Conservation (phyloP, 2,113 vertebrate genomes). For the Anhinga rufa region DNA sequence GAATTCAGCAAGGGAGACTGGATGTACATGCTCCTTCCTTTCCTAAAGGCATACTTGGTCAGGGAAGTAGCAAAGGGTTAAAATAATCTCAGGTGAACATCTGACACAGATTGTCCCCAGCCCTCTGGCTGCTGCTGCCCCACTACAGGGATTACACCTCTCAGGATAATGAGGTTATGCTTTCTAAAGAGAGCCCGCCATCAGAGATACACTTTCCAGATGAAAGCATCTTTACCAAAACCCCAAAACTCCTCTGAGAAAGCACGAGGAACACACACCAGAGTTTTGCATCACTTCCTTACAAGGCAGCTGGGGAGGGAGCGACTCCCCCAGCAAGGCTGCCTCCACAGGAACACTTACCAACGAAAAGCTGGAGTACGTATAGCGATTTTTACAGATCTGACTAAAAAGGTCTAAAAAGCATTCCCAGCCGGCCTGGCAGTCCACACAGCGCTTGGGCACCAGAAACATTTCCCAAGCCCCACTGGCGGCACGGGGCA, state of each 20-base stretch:
- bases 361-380: neutral
- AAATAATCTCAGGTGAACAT: neutral
- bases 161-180: neutral
- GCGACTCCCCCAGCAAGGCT: neutral
- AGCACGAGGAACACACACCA: rapidly evolving
- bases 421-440: neutral
- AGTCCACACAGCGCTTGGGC: rapidly evolving
- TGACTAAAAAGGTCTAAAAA: neutral
- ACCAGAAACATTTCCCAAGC: neutral
- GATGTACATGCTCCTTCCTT: neutral
- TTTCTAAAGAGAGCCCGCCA: neutral
- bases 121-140: neutral
- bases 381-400: neutral
- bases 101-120: neutral
- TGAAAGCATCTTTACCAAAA: neutral
- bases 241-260: neutral
- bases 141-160: neutral
- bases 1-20: neutral
- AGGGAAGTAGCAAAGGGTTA: neutral
- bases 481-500: neutral
- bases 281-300: neutral
- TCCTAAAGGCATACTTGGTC: neutral
- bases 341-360: neutral
- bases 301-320: neutral
- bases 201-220: neutral